Conservation (phyloP, 1,140 invertebrate genomes). For the Dufourea novaeangliae region DNA sequence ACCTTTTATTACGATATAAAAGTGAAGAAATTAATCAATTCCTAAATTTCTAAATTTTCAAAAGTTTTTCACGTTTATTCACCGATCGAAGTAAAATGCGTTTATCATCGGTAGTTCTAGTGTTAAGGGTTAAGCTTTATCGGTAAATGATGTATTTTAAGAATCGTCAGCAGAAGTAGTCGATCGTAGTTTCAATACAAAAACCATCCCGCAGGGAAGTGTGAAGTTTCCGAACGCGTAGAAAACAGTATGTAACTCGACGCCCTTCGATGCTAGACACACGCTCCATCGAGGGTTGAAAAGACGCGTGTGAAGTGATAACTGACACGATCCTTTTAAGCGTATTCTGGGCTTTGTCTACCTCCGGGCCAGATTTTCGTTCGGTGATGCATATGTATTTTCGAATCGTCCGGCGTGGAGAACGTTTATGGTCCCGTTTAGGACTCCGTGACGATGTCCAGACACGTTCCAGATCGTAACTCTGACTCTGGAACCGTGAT, state of each 20-base stretch:
- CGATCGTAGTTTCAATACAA: not conserved
- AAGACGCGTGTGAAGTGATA: slow-evolving; percentile 15
- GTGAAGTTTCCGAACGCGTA: not conserved
- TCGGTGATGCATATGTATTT: slow-evolving; percentile 18
- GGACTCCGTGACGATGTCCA: slow-evolving; percentile 14
- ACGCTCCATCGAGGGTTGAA: slow-evolving; percentile 5
- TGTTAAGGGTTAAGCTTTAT: too few relatives aligned
- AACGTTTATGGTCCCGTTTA: slow-evolving; percentile 28
- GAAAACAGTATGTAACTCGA: slow-evolving; percentile 18
- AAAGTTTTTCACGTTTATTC: too few relatives aligned
- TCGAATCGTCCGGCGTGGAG: slow-evolving; percentile 19
- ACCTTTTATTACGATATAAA: too few relatives aligned
- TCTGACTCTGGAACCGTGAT: slow-evolving; percentile 1
- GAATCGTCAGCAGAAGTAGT: not conserved
- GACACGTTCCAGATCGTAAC: slow-evolving; percentile 36
- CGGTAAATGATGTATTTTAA: too few relatives aligned
- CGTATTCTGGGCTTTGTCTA: slow-evolving; percentile 22
- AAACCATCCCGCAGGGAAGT: not conserved
- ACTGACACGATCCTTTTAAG: slow-evolving; percentile 17
- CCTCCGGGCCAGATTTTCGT: not conserved
- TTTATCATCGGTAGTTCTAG: too few relatives aligned
- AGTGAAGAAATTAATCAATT: too few relatives aligned
- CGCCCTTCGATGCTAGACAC: not conserved
- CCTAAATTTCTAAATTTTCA: too few relatives aligned
- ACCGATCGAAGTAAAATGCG: too few relatives aligned